Evolutionary conservation across 2,888 invertebrate species (phyloP).

Genomic region (Hyposoter dolosus): DNA sequence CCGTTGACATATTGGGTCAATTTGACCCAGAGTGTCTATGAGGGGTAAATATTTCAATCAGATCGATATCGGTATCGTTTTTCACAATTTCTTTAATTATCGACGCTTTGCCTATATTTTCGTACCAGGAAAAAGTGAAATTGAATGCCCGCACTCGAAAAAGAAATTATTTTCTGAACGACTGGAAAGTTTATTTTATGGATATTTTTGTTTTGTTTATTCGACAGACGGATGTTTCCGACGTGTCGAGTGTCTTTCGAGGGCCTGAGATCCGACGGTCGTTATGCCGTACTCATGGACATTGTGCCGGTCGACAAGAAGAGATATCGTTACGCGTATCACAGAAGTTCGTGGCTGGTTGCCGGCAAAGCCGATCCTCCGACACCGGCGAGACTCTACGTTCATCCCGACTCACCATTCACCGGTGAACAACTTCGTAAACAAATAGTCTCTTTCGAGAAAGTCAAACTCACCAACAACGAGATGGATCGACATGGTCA

Average conservation of each 20-base stretch:
- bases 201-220: conserved; percentile 34
- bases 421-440: conserved; percentile 97
- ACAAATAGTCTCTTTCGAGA: conserved; percentile 99
- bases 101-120: not conserved
- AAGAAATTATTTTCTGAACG: not conserved
- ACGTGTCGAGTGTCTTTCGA: conserved; percentile 97
- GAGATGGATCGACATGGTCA: conserved; percentile 98
- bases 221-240: conserved; percentile 97
- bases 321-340: conserved; percentile 98
- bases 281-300: conserved; percentile 97
- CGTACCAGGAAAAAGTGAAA: not conserved
- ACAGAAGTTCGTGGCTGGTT: conserved; percentile 98
- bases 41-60: not conserved
- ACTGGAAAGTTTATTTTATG: conserved; percentile 3
- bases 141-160: not conserved
- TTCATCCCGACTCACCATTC: conserved; percentile 98
- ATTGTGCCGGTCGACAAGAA: conserved; percentile 98
- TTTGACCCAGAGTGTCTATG: too few species aligned
- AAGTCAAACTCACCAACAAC: conserved; percentile 99
- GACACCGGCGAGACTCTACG: conserved; percentile 95
- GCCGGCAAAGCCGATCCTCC: conserved; percentile 99
- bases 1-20: too few species aligned
- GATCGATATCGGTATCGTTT: not conserved
- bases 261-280: conserved; percentile 92
- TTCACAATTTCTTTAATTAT: not conserved